Percentiles rank a stretch among this genome's conserved stretches.
phyloP scores from a whole-genome alignment of 92 coral and sea anemone species.

The Plumapathes pennacea region DNA sequence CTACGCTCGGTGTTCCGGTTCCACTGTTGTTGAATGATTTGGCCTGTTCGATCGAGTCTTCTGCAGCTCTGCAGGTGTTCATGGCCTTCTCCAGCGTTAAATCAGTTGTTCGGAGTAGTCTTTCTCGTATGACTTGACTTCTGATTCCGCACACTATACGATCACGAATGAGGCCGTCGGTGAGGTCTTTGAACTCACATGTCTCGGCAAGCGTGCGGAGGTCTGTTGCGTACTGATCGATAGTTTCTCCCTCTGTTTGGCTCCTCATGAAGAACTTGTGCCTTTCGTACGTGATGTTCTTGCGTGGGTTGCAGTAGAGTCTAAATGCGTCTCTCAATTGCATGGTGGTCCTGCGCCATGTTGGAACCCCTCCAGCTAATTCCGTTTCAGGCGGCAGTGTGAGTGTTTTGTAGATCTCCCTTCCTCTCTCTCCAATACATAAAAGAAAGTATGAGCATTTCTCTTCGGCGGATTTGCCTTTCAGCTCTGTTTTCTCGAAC shows the following conservation, averaged over 20 bases:
- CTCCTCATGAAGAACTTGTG: constrained; percentile 22
- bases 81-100: constrained; percentile 29
- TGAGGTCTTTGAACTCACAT: constrained; percentile 21
- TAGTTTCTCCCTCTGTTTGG: constrained; percentile 21
- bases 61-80: constrained; percentile 42
- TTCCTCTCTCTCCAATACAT: constrained; percentile 38
- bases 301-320: constrained; percentile 21
- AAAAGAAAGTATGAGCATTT: constrained; percentile 48
- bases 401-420: constrained; percentile 38
- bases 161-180: constrained; percentile 30
- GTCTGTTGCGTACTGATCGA: constrained; percentile 39
- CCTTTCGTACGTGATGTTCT: constrained; percentile 27
- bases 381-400: constrained; percentile 42
- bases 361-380: constrained; percentile 10
- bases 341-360: constrained; percentile 7
- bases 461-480: constrained; percentile 42
- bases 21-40: constrained; percentile 6
- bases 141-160: constrained; percentile 29
- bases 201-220: constrained; percentile 29
- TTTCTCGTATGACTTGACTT: constrained; percentile 22
- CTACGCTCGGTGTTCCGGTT: constrained; percentile 6
- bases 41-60: constrained; percentile 26
- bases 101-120: constrained; percentile 50
- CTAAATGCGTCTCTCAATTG: constrained; percentile 2
- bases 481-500: constrained; percentile 41